phyloP scores from a whole-genome alignment of 2,113 vertebrate genomes.

The Otolemur garnettii region DNA sequence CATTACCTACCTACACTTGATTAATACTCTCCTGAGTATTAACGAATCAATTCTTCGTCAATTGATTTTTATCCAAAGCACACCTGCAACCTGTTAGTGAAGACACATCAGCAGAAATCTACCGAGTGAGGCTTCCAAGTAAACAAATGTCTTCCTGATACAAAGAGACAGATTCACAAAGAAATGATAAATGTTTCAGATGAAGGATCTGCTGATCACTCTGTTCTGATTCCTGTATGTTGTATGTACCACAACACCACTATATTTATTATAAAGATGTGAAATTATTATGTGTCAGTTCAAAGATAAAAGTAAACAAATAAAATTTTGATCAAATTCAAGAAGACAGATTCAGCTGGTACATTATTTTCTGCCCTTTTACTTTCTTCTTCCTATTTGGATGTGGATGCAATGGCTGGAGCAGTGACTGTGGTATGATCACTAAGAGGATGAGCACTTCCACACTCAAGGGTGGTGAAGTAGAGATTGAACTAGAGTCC shows the following conservation, averaged over 20 bases:
- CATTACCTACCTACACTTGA: not conserved
- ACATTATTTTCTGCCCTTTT: not conserved
- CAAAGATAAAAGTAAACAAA: too few relatives aligned
- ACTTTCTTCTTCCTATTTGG: not conserved
- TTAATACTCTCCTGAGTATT: not conserved
- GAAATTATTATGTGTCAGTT: too few relatives aligned
- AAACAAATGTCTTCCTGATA: not conserved
- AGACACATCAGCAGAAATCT: not conserved
- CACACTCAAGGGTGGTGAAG: not conserved
- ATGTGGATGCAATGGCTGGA: not conserved
- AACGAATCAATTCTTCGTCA: conserved; percentile 28
- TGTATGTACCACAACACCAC: too few relatives aligned
- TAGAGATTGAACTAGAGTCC: not conserved
- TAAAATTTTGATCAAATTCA: too few relatives aligned
- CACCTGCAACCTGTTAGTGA: not conserved
- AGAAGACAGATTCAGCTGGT: not conserved
- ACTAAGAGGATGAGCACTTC: not conserved
- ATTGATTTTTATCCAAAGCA: not conserved
- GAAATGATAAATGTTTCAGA: too few relatives aligned
- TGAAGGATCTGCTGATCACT: too few relatives aligned
- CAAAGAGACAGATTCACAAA: not conserved
- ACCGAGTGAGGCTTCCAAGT: not conserved
- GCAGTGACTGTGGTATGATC: not conserved
- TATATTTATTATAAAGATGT: too few relatives aligned
- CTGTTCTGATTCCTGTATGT: too few relatives aligned